Base-by-base conservation (phyloP, 2,113 vertebrate species). In the Poeciliopsis prolifica region DNA sequence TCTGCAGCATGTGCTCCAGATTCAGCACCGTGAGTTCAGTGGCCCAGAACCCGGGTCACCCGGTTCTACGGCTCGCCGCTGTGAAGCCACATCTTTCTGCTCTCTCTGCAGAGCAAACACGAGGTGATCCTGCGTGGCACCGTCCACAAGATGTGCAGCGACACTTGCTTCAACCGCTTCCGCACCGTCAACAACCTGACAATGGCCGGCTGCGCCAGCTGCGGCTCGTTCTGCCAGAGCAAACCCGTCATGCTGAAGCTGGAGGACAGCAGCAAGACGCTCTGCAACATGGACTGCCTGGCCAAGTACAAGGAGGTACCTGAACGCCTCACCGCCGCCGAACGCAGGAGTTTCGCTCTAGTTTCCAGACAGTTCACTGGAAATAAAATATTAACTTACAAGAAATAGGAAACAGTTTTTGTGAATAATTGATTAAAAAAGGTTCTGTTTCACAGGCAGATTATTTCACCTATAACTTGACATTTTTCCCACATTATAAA, bases 1-100 rank as follows among this genome's bases (percentile, higher is more conserved):
- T 96, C 85, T 99, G 98, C 95, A 97, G 96, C 93, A 95, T 98
- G 93, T 99, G 98, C 93, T 95, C 95, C 87, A 98, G 95, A 92
- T 91, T 91, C 1, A 94, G 96, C 61, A 80, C 95, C 69, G 98
- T 99, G 94, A 96, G 93, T 84, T 1, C 5, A 51, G 42, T 24
- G 26, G 22, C n/a, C 44, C 51, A 58, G 22, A 58, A 24, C 51
- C 51, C 35, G 35, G 2, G 24, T 24, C 1, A 13, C 22, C 19
- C 28, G 22, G 65, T 24, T 13, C 10, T 37, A 22, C 28, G 1
- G 17, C 17, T 48, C 17, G 15, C 44, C 15, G 14, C 17, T 48
- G 14, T 48, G 44, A 48, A 48, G 17, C 44, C 10, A 33, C 13
- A 12, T 71, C 29, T 17, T n/a, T 26, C 17, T 22, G 0, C 22